Evolutionary conservation across 2,797 vertebrate genomes (phyloP).

Genomic region (Cuculus canorus): DNA sequence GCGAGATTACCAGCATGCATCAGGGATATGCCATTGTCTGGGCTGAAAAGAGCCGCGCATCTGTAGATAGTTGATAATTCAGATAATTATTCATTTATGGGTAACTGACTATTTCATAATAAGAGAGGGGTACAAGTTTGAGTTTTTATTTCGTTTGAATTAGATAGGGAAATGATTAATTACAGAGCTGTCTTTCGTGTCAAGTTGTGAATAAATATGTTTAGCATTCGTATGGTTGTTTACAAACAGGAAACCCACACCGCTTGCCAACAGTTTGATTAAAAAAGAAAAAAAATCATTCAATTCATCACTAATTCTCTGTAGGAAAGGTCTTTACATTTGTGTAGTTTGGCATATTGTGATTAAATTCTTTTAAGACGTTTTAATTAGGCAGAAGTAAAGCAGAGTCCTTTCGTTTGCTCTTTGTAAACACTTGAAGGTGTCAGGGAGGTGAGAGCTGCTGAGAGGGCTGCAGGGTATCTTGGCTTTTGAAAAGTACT

Average conservation of each 20-base stretch:
- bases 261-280: constrained; percentile 75
- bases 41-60: constrained; percentile 73
- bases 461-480: not conserved
- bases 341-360: constrained; percentile 63
- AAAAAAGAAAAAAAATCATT: constrained; percentile 61
- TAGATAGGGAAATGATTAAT: constrained; percentile 79
- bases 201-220: constrained; percentile 78
- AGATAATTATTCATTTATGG: constrained; percentile 74
- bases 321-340: constrained; percentile 74
- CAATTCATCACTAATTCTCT: constrained; percentile 71
- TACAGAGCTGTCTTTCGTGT: constrained; percentile 73
- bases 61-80: constrained; percentile 85
- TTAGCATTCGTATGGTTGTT: constrained; percentile 75
- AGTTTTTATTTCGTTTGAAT: constrained; percentile 68
- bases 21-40: constrained; percentile 79
- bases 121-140: constrained; percentile 51
- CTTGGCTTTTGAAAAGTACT: not conserved
- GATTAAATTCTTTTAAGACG: constrained; percentile 75
- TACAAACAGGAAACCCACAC: constrained; percentile 72
- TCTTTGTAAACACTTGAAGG: constrained; percentile 7
- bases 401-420: constrained; percentile 44
- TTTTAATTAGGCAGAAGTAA: constrained; percentile 75
- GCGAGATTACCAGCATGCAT: constrained; percentile 78
- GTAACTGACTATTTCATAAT: constrained; percentile 72
- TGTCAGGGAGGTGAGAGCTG: constrained; percentile 5